Percentiles rank a stretch among this genome's conserved stretches.
These are phyloP conservation scores for Ametastegia equiseti DNA, from an alignment of 2,888 invertebrate species.

Conservation along the genomic window DNA sequence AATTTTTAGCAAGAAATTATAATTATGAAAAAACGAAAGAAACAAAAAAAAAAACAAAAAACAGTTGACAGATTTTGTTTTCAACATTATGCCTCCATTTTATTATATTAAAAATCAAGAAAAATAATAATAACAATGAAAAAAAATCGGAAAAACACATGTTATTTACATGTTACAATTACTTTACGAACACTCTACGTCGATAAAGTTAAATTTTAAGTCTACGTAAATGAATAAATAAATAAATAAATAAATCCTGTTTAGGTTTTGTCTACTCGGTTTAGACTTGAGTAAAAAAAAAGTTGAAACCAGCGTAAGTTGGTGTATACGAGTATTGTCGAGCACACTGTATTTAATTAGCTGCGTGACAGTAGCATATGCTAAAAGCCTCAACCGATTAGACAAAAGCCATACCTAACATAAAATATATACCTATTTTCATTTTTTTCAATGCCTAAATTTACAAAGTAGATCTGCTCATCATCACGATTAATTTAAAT, in stretches of 20 bases:
- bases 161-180: background rate
- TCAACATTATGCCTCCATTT: constrained; percentile 4
- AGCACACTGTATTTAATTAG: too few relatives aligned
- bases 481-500: constrained; percentile 65
- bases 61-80: constrained; percentile 6
- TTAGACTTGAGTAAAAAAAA: too few relatives aligned
- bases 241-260: too few relatives aligned
- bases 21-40: background rate
- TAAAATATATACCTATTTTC: constrained; percentile 14
- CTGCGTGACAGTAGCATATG: too few relatives aligned
- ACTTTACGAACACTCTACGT: constrained; percentile 32
- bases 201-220: constrained; percentile 27
- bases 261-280: too few relatives aligned
- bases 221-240: too few relatives aligned
- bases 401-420: too few relatives aligned
- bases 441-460: constrained; percentile 3
- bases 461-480: constrained; percentile 67
- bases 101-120: background rate
- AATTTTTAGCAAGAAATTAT: background rate
- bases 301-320: too few relatives aligned
- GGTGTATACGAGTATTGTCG: too few relatives aligned
- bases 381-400: too few relatives aligned
- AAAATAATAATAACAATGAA: too few relatives aligned
- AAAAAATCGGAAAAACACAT: too few relatives aligned
- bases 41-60: background rate